Evolutionary conservation across 2,888 invertebrate genomes (phyloP).

Genomic region (Tenthredo distinguenda): DNA sequence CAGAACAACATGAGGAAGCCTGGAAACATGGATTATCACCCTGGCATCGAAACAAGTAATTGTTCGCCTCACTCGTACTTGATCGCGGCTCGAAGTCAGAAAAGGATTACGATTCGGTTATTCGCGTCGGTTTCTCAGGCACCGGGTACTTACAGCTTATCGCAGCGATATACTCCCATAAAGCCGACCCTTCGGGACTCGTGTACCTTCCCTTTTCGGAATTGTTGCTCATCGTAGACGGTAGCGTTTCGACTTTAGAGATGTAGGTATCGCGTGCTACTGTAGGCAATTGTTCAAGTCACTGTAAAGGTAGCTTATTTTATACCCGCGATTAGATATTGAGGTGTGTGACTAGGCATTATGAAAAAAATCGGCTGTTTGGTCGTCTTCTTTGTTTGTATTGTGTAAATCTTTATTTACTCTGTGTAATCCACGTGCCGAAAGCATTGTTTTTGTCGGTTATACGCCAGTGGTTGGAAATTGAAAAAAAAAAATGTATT

Average conservation of each 20-base stretch:
- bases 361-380: background rate
- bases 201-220: constrained; percentile 63
- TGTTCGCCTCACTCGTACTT: background rate
- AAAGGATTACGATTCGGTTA: background rate
- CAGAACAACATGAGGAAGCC: constrained; percentile 53
- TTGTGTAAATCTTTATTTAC: background rate
- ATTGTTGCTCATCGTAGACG: constrained; percentile 55
- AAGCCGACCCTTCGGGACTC: constrained; percentile 64
- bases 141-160: constrained; percentile 62
- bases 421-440: background rate
- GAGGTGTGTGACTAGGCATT: background rate
- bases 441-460: background rate
- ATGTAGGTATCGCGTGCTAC: background rate
- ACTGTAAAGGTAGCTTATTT: background rate
- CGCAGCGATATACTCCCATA: constrained; percentile 65
- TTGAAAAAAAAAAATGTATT: background rate
- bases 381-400: background rate
- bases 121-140: background rate
- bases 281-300: background rate
- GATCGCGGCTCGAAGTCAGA: background rate
- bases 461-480: background rate
- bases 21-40: background rate
- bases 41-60: background rate
- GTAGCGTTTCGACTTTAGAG: background rate
- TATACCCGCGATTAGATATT: background rate